A percentile compares a stretch with the other conserved stretches of the same genome.
Evolutionary conservation across 2,797 vertebrate genomes (phyloP).

Genomic region (Sebastes glaucus): DNA sequence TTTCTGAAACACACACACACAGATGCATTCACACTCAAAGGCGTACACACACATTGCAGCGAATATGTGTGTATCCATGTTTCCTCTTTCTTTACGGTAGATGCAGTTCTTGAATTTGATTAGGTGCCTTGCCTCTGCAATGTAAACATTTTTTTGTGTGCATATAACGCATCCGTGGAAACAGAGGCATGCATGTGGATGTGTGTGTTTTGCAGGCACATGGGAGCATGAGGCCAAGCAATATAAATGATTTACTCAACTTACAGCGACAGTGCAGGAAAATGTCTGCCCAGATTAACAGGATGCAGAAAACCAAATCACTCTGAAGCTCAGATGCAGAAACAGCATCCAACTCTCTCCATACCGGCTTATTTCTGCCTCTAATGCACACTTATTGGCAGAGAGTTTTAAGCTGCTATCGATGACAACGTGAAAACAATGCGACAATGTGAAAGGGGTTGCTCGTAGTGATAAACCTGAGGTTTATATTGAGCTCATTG

Average conservation of each 20-base stretch:
- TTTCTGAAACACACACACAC: neutral
- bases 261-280: conserved; percentile 40
- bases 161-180: conserved; percentile 5
- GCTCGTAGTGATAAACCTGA: neutral
- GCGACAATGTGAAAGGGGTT: neutral
- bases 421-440: neutral
- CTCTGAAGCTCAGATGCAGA: neutral
- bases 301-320: conserved; percentile 18
- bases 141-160: conserved; percentile 27
- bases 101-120: conserved; percentile 42
- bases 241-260: conserved; percentile 43
- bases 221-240: conserved; percentile 5
- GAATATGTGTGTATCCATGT: conserved; percentile 19
- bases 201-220: conserved; percentile 11
- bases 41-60: neutral
- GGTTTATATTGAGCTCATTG: neutral
- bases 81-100: neutral
- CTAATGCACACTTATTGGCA: neutral
- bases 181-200: conserved; percentile 4
- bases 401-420: neutral
- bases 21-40: neutral
- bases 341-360: neutral
- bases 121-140: neutral
- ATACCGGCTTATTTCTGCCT: neutral
- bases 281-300: conserved; percentile 31